Evolutionary conservation across 2,888 invertebrate species (phyloP).

Genomic region (Anodontia alba): DNA sequence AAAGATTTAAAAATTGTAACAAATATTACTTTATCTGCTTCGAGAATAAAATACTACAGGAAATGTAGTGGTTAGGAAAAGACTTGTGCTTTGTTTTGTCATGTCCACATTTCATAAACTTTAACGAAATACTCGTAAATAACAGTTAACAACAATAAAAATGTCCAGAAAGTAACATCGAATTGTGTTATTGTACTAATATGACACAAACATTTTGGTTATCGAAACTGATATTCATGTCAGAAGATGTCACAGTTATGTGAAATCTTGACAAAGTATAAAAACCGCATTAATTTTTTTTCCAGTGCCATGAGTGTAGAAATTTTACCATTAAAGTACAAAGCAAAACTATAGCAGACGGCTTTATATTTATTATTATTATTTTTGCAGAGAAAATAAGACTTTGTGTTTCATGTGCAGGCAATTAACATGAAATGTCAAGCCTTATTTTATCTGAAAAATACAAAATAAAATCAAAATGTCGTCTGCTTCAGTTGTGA

Average conservation of each 20-base stretch:
- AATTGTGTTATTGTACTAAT: neutral
- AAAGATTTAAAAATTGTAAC: neutral
- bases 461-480: too few species aligned
- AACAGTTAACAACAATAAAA: constrained; percentile 7
- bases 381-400: too few species aligned
- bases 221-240: neutral
- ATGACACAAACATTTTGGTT: neutral
- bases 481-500: too few species aligned
- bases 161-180: neutral
- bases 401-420: too few species aligned
- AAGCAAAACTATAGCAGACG: too few species aligned
- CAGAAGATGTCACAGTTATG: neutral
- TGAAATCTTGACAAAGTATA: neutral
- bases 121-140: constrained; percentile 1
- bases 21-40: neutral
- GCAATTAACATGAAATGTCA: too few species aligned
- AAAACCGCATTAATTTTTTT: too few species aligned
- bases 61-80: neutral
- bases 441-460: too few species aligned
- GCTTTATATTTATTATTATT: too few species aligned
- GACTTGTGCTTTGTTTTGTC: neutral
- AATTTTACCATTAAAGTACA: too few species aligned
- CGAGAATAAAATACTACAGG: constrained; percentile 10
- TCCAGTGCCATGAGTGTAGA: too few species aligned
- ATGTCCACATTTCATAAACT: neutral